phyloP scores from a whole-genome alignment of 2,888 invertebrate species.

The Myopa testacea region DNA sequence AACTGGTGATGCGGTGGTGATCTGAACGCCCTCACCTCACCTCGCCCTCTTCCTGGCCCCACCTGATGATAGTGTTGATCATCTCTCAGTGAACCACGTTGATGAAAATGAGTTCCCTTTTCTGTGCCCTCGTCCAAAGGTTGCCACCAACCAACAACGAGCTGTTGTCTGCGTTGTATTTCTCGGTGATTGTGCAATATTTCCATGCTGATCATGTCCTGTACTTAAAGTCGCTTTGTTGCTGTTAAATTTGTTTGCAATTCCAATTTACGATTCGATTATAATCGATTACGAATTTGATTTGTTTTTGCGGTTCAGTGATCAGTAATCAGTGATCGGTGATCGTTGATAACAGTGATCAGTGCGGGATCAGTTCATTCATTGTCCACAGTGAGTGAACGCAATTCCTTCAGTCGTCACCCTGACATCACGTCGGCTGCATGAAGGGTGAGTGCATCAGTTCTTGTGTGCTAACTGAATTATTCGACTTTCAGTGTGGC shows the following conservation, averaged over 20 bases:
- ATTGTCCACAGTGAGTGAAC: background rate
- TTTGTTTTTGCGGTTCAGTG: slow-evolving; percentile 44
- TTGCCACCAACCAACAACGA: background rate
- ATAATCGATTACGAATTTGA: slow-evolving; percentile 39
- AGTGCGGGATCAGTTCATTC: background rate
- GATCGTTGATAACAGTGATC: slow-evolving; percentile 12
- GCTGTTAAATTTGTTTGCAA: slow-evolving; percentile 36
- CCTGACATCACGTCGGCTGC: background rate
- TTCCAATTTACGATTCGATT: slow-evolving; percentile 38
- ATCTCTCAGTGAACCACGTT: background rate
- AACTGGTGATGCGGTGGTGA: background rate
- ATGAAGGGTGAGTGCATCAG: background rate
- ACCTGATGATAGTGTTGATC: background rate
- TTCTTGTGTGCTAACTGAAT: too few relatives aligned
- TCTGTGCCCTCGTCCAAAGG: slow-evolving; percentile 3
- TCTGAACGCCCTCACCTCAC: too few relatives aligned
- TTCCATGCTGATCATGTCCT: slow-evolving; percentile 7
- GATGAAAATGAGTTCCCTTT: background rate
- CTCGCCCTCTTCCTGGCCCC: background rate
- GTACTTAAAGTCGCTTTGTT: background rate
- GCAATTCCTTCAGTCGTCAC: background rate
- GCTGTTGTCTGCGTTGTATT: background rate
- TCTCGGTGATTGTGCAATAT: slow-evolving; percentile 27
- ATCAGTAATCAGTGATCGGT: background rate
- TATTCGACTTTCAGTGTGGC: too few relatives aligned